Conservation (phyloP, 2,888 invertebrate genomes). For the Melangyna quadrimaculata region DNA sequence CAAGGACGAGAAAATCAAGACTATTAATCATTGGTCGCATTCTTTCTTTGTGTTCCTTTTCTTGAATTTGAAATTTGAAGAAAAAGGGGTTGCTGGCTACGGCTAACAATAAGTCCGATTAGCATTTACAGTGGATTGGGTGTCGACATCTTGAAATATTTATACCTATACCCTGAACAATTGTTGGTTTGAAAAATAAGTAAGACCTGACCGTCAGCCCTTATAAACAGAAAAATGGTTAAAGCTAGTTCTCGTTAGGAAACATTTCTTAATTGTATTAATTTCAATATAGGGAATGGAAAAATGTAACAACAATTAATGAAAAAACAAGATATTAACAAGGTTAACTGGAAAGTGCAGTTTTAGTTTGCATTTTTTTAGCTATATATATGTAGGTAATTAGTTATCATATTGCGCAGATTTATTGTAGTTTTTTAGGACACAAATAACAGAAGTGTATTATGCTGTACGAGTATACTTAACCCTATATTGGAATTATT, state of each 20-base stretch:
- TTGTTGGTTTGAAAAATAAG: conserved; percentile 27
- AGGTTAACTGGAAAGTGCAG: neutral
- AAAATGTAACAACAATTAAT: neutral
- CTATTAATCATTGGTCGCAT: conserved; percentile 66
- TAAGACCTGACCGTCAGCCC: neutral
- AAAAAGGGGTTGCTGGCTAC: conserved; percentile 55
- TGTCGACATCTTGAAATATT: conserved; percentile 58
- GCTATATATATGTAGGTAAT: neutral
- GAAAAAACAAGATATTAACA: neutral
- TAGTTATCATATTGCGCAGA: neutral
- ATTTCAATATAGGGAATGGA: neutral
- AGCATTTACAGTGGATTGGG: conserved; percentile 50
- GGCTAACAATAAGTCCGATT: conserved; percentile 53
- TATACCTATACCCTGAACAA: neutral
- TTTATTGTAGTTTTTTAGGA: neutral
- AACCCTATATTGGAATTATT: too few species aligned
- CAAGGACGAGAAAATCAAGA: conserved; percentile 60
- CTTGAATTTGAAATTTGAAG: conserved; percentile 32
- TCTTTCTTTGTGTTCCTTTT: conserved; percentile 57
- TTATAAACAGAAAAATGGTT: neutral
- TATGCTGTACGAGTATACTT: too few species aligned
- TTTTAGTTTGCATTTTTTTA: neutral
- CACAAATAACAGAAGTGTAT: too few species aligned
- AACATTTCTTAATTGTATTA: neutral
- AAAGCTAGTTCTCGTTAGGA: neutral